Base-by-base conservation (phyloP, 30 jellyfish, hydroid and myxozoan species). In the Nemopilema nomurai region DNA sequence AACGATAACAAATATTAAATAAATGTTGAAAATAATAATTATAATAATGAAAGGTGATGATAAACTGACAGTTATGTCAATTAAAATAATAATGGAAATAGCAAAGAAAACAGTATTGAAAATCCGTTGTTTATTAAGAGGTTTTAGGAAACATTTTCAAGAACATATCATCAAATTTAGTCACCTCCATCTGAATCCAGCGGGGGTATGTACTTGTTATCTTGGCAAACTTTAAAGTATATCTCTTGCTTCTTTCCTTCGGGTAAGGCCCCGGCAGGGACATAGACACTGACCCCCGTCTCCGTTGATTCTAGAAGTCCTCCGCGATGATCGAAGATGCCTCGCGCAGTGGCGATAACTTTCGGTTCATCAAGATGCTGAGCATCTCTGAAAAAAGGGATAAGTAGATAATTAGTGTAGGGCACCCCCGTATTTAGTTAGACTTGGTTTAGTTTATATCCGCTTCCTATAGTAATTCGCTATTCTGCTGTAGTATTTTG, bases 241-340 rank as follows among this genome's bases (percentile, higher is more conserved):
- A 94, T 88, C 81, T 94, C 99, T 74, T 94, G 97, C 70, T 89
- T 86, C 83, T 82, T 75, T n/a, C 97, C 97, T 22, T 76, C 96
- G 9, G 99, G 99, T 51, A 94, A 74, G 18, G 99, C 99, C 32
- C 99, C 99, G 62, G 97, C 96, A 0, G 99, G 99, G 51, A 94
- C 89, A 79, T 86, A 94, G 7, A 94, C 90, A 53, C 99, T 94
- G 73, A 94, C 97, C 71, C 93, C 93, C 77, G 99, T 94, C 83
- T 89, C 99, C 9, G 99, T 73, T 0, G 99, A 94, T 57, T 94
- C 99, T 51, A 90, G 86, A 6, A 94, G 83, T 51, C 99, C 99
- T 18, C 99, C 99, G 28, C 99, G 97, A 49, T 90, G 94, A 79
- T 94, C 99, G 79, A 92, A 92, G 28, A 88, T 80, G 79, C 98